Base-by-base conservation (phyloP, 2,113 vertebrate species). In the Mustelus asterias region DNA sequence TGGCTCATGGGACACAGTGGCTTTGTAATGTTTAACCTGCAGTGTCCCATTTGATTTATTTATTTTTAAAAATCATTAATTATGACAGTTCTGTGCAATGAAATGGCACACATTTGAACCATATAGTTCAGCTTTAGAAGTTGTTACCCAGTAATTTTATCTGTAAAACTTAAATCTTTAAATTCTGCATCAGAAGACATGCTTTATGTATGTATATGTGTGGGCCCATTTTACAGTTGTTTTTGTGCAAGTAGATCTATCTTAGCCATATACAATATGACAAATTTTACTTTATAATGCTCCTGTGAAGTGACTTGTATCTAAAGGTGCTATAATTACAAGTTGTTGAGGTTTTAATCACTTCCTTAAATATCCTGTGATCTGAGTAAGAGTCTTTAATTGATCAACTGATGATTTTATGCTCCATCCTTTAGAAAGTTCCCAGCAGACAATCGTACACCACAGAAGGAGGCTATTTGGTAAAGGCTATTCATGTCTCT, bases 21-120 rank as follows among this genome's bases (percentile, higher is more conserved):
- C 33, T 92, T 6, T 20, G 60, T 65, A 92, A 92, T 92, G n/a
- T 92, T 92, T 92, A 92, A 92, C 89, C 60, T 92, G 89, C 89
- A 92, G 29, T 60, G 26, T 90, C 88, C 86, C 88, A 90, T 33
- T 92, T 92, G 89, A 92, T 92, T 92, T 92, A 92, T 37, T 92
- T 92, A 65, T 65, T 67, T 86, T 2, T 65, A 92, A 92, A 92
- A 22, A 92, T 60, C 60, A 65, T 92, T 65, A 65, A 92, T 37
- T 92, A 60, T 92, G 89, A 37, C 89, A 63, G 1, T 92, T 65
- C 60, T 65, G 33, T 37, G 63, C 89, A 92, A 37, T 65, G n/a
- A 63, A 92, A 58, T 63, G 29, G 58, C 29, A 92, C 29, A 63
- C 13, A 92, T 63, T 92, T 60, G 60, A 63, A 63, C 29, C 58